Conservation (phyloP, 2,888 invertebrate genomes). For the Crematogaster levior region DNA sequence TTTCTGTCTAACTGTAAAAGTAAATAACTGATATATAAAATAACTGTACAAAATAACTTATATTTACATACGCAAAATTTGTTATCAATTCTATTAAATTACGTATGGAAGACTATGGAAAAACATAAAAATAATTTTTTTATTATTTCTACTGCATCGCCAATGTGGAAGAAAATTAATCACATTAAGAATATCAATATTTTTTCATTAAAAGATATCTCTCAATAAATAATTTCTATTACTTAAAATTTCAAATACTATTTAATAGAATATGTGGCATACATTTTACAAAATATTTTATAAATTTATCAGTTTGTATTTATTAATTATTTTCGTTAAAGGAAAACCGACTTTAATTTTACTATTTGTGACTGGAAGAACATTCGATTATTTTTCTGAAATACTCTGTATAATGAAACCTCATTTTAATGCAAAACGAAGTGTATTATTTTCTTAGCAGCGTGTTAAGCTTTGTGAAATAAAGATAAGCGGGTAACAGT, state of each 20-base stretch:
- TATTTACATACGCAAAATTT: neutral
- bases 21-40: neutral
- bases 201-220: constrained; percentile 17
- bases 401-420: neutral
- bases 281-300: neutral
- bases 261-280: neutral
- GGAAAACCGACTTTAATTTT: neutral
- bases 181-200: constrained; percentile 18
- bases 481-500: constrained; percentile 28
- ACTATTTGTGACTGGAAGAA: neutral
- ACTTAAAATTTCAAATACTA: neutral
- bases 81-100: neutral
- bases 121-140: neutral
- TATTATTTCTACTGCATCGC: neutral
- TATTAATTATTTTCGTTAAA: neutral
- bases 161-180: constrained; percentile 15
- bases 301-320: neutral
- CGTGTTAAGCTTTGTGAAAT: constrained; percentile 12
- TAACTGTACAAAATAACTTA: neutral
- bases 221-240: neutral
- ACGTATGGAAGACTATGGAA: neutral
- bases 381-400: neutral
- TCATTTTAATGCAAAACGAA: constrained; percentile 17
- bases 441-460: constrained; percentile 21
- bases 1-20: neutral